Base-by-base conservation (phyloP, 2,888 invertebrate species). In the Melanophora roralis region DNA sequence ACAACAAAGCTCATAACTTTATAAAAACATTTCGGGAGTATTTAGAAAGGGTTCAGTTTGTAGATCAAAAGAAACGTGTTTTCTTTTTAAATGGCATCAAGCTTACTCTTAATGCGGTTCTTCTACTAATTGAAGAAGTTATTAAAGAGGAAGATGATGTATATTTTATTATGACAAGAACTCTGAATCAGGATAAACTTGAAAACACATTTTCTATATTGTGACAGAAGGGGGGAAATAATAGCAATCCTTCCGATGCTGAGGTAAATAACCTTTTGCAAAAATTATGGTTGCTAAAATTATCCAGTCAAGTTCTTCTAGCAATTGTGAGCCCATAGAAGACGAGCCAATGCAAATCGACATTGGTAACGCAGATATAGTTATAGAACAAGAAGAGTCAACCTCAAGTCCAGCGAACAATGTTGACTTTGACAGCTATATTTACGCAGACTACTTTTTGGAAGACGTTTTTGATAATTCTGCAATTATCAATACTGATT, bases 201-300 rank as follows among this genome's bases (percentile, higher is more conserved):
- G 49, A 49, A 49, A 49, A 49, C 12, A 49, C 49, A 4, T 49
- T 49, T 49, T 49, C 49, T 12, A 12, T 49, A 49, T 49, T 49
- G 23, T 23, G 49, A 0, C 49, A 49, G 23, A 49, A 49, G 3
- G 49, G 49, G 23, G 23, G 49, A 9, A 49, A 49, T 23, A 23
- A 49, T 49, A 49, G 11, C 23, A 49, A 49, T 3, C 14, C 49
- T 21, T 49, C 21, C n/a, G n/a, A n/a, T n/a, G n/a, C n/a, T n/a
- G n/a, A n/a, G n/a, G n/a, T n/a, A n/a, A n/a, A n/a, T n/a, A n/a
- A n/a, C n/a, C n/a, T n/a, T n/a, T n/a, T n/a, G n/a, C n/a, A n/a
- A n/a, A n/a, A n/a, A n/a, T n/a, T n/a, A n/a, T n/a, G n/a, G n/a
- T n/a, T n/a, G n/a, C n/a, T n/a, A n/a, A n/a, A n/a, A n/a, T n/a